phyloP scores from a whole-genome alignment of 1,140 invertebrate genomes.

The Bombus sylvicola region DNA sequence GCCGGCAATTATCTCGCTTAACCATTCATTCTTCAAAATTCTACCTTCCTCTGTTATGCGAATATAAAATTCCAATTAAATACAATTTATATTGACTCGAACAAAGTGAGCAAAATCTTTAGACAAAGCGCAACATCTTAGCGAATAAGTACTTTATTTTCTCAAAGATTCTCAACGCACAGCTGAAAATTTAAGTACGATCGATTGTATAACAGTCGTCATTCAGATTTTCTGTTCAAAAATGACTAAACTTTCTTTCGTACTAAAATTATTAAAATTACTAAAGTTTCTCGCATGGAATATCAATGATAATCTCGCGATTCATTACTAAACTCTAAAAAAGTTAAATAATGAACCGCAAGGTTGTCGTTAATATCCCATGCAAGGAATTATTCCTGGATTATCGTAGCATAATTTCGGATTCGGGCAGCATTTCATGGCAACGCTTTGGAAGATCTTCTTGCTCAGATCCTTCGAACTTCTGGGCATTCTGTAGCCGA shows the following conservation, averaged over 20 bases:
- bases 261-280: too few relatives aligned
- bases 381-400: slow-evolving; percentile 15
- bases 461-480: neutral
- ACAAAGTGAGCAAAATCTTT: neutral
- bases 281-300: too few relatives aligned
- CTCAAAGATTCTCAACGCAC: neutral
- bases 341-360: neutral
- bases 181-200: neutral
- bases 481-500: slow-evolving; percentile 12
- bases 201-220: too few relatives aligned
- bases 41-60: too few relatives aligned
- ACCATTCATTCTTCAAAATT: too few relatives aligned
- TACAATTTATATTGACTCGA: too few relatives aligned
- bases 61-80: too few relatives aligned
- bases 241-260: too few relatives aligned
- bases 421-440: slow-evolving; percentile 14
- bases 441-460: slow-evolving; percentile 8
- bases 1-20: too few relatives aligned
- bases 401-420: slow-evolving; percentile 4
- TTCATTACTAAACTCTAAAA: too few relatives aligned
- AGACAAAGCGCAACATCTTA: neutral
- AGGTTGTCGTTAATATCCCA: neutral
- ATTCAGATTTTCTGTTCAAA: neutral
- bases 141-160: neutral
- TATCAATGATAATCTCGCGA: too few relatives aligned